Evolutionary conservation across 2,113 vertebrate genomes (phyloP), one percentile per base, ranked within the genome.

Genomic region (Dipodomys ordii): DNA sequence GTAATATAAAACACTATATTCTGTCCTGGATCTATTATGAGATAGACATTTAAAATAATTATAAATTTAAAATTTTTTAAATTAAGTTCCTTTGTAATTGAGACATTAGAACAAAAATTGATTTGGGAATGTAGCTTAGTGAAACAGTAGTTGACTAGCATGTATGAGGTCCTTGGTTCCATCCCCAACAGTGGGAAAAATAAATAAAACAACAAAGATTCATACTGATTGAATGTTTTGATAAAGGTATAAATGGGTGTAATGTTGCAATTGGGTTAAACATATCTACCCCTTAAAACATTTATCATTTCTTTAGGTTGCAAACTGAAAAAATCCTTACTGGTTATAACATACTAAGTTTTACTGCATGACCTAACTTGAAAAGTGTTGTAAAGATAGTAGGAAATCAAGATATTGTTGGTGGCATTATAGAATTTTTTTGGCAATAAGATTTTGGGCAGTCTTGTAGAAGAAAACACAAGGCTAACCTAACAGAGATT

Each of bases 1-100:
- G 27, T 72, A 67, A 88, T 57, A 35, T 81, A 39, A 78, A 92
- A 27, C 22, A 78, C 20, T 78, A 18, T 27, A 69, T 90, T 94
- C 28, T 0, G 93, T 30, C 19, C 85, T 27, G 35, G 23, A 73
- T n/a, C 64, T 74, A n/a, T 15, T 46, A 8, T 88, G 67, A 90
- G 30, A 49, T 20, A 9, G 71, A 87, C 89, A 74, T 68, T 35
- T 67, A 39, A 81, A 69, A 73, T 30, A 64, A 35, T 32, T n/a
- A 35, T 35, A 23, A 11, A 49, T 22, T 64, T 27, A 39, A 39
- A 20, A 44, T n/a, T 72, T 49, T 18, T n/a, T 73, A 30, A 78
- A 76, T 84, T 82, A n/a, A 79, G 46, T 62, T 85, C n/a, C 46
- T 23, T 81, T 71, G 65, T 65, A 78, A 39, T 25, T 67, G 35